Evolutionary conservation across 2,888 invertebrate genomes (phyloP).

Genomic region (Steinernema hermaphroditum): DNA sequence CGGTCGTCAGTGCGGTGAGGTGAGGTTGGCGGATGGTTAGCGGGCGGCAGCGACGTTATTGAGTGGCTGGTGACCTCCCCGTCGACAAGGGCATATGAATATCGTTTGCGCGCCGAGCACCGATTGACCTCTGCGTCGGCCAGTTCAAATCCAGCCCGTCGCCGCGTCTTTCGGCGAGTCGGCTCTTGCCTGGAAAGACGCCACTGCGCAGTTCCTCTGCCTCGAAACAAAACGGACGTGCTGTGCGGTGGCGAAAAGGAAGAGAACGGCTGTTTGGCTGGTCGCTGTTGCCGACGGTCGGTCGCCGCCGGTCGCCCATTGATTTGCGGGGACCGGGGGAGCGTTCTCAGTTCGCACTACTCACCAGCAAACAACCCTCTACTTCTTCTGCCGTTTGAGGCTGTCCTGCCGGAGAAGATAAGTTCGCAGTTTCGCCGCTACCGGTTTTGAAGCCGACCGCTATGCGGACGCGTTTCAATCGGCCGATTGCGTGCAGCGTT

Average conservation of each 20-base stretch:
- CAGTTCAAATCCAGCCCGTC: not conserved
- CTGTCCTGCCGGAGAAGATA: not conserved
- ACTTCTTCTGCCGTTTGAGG: conserved; percentile 25
- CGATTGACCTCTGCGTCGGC: conserved; percentile 18
- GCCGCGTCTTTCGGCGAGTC: not conserved
- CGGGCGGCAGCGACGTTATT: not conserved
- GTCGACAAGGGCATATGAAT: not conserved
- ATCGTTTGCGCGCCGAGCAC: not conserved
- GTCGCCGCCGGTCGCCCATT: conserved; percentile 13
- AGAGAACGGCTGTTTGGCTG: conserved; percentile 28
- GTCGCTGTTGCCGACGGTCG: conserved; percentile 1
- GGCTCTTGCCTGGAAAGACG: conserved; percentile 23
- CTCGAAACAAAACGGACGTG: conserved; percentile 23
- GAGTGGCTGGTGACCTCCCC: conserved; percentile 4
- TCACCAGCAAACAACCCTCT: conserved; percentile 17
- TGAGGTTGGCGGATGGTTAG: not conserved
- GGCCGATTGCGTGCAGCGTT: too few species aligned
- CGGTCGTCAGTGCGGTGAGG: conserved; percentile 5
- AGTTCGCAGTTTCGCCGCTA: not conserved
- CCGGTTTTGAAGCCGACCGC: not conserved
- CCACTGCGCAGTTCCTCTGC: conserved; percentile 12
- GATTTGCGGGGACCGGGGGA: conserved; percentile 22
- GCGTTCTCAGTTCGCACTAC: conserved; percentile 31
- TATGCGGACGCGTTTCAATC: too few species aligned
- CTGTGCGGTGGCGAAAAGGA: conserved; percentile 21